Conservation (phyloP, 2,113 vertebrate species). For the Oreotrochilus melanogaster region DNA sequence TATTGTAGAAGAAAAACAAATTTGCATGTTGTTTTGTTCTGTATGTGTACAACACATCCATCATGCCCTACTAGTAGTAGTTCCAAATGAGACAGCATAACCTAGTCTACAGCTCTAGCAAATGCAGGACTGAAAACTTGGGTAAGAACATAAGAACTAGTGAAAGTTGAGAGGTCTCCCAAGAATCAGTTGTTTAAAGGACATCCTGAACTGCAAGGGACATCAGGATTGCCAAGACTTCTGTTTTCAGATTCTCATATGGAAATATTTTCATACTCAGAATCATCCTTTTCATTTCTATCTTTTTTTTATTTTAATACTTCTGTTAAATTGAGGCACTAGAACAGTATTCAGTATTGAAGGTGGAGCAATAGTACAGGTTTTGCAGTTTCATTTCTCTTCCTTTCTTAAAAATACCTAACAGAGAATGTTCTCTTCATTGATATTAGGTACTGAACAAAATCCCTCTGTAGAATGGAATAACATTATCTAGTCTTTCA, state of each 20-base stretch:
- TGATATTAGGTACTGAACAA: not conserved
- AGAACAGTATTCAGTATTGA: not conserved
- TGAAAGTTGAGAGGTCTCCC: not conserved
- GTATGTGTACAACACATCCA: not conserved
- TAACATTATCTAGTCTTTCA: not conserved
- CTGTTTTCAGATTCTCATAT: not conserved
- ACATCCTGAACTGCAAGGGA: not conserved
- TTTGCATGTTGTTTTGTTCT: not conserved
- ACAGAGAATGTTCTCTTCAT: not conserved
- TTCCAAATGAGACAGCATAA: not conserved
- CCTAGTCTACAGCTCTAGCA: not conserved
- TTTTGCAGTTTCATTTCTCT: not conserved
- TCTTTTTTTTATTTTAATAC: not conserved
- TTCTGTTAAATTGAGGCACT: not conserved
- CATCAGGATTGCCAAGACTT: not conserved
- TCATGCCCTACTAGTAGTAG: not conserved
- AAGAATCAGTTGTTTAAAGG: not conserved
- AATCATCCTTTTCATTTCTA: not conserved
- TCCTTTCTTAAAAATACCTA: not conserved
- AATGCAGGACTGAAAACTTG: not conserved
- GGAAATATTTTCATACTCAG: rapidly evolving
- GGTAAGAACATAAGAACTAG: not conserved
- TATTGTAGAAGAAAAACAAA: not conserved
- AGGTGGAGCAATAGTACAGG: not conserved
- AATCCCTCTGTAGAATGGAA: not conserved